phyloP scores from a whole-genome alignment of 2,888 invertebrate species.

The Acrocyrtus sp. region DNA sequence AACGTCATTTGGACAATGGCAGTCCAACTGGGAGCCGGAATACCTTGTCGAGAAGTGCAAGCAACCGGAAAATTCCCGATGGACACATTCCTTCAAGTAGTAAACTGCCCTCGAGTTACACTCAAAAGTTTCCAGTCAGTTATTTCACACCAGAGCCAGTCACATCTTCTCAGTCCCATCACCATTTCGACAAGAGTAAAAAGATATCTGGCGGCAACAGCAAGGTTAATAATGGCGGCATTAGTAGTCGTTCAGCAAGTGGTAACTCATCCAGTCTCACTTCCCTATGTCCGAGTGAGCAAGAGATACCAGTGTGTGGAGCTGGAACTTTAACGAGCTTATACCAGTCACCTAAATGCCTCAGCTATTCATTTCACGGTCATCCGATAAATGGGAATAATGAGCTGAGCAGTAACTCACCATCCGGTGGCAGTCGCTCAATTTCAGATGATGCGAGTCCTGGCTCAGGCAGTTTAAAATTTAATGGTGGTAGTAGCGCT shows the following conservation, averaged over 20 bases:
- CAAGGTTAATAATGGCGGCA: too few species aligned
- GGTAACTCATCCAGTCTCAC: conserved; percentile 10
- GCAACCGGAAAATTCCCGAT: conserved; percentile 44
- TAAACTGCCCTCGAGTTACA: conserved; percentile 58
- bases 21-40: conserved; percentile 31
- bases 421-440: conserved; percentile 47
- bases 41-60: conserved; percentile 23
- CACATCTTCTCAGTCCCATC: too few species aligned
- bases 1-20: conserved; percentile 15
- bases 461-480: conserved; percentile 43
- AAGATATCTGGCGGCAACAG: conserved; percentile 15
- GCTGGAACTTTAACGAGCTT: conserved; percentile 44
- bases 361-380: conserved; percentile 58
- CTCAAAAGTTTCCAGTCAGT: conserved; percentile 60
- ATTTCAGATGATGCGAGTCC: conserved; percentile 46
- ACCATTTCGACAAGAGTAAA: too few species aligned
- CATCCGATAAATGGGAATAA: conserved; percentile 51
- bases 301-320: conserved; percentile 28
- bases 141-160: conserved; percentile 59
- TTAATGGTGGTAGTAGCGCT: conserved; percentile 18
- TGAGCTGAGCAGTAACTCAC: conserved; percentile 40
- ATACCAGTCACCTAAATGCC: conserved; percentile 56
- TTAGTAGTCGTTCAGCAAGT: conserved; percentile 4
- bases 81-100: conserved; percentile 51
- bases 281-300: conserved; percentile 38